Evolutionary conservation across 2,797 vertebrate genomes (phyloP).

Genomic region (Helarctos malayanus): DNA sequence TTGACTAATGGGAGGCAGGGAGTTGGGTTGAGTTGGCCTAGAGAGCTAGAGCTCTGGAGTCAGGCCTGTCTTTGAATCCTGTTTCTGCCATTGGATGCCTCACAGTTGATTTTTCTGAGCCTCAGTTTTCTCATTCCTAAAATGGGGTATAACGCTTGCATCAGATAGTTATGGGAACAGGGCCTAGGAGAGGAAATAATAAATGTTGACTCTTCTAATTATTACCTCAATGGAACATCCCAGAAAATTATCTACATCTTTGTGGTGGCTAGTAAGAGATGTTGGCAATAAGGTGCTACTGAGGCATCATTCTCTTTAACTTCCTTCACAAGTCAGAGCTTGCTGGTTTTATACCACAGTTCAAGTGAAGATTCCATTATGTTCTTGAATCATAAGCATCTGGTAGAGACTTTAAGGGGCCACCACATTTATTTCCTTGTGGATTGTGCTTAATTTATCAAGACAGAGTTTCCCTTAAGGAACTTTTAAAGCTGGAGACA

Average conservation of each 20-base stretch:
- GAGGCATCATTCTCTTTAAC: not conserved
- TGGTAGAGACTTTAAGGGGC: not conserved
- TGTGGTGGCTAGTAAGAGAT: not conserved
- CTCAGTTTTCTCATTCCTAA: not conserved
- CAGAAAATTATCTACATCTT: not conserved
- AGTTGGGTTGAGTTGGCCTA: not conserved
- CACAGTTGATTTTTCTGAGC: not conserved
- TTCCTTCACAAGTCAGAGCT: not conserved
- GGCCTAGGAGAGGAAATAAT: not conserved
- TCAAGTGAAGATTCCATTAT: not conserved
- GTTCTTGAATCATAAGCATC: not conserved
- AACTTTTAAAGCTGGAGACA: not conserved
- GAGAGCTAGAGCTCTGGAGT: not conserved
- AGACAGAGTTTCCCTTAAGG: not conserved
- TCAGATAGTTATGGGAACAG: not conserved
- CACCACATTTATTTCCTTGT: slow-evolving; percentile 7
- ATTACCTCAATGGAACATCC: not conserved
- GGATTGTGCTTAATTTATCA: not conserved
- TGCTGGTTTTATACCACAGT: not conserved
- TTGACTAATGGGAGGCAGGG: not conserved
- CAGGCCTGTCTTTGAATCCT: not conserved
- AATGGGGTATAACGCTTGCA: not conserved
- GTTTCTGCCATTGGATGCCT: not conserved
- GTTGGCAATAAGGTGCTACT: not conserved
- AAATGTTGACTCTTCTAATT: not conserved